Evolutionary conservation across 2,888 invertebrate species (phyloP).

Genomic region (Acleris holmiana): DNA sequence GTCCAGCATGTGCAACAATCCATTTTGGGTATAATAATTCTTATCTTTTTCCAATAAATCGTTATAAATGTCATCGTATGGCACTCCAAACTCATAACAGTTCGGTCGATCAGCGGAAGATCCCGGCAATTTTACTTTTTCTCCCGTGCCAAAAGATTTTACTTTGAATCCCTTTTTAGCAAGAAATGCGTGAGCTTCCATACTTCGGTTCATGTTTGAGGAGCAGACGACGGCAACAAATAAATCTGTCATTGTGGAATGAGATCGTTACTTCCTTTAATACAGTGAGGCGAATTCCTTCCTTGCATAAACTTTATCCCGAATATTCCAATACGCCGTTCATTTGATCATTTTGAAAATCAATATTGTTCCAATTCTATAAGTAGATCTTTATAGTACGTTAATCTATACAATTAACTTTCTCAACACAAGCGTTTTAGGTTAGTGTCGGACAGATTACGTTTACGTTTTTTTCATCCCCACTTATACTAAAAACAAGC

Average conservation of each 20-base stretch:
- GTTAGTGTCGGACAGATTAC: background rate
- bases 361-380: background rate
- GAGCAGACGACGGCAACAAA: constrained; percentile 98
- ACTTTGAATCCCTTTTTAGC: constrained; percentile 99
- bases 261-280: constrained; percentile 1
- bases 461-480: background rate
- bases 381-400: background rate
- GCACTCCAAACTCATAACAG: constrained; percentile 97
- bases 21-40: constrained; percentile 98
- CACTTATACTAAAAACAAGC: too few species aligned
- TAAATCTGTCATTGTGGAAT: constrained; percentile 72
- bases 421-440: background rate
- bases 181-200: constrained; percentile 99
- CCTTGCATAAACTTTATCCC: background rate
- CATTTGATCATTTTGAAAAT: constrained; percentile 1
- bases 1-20: constrained; percentile 98
- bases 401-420: background rate
- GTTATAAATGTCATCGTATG: constrained; percentile 98
- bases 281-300: constrained; percentile 8
- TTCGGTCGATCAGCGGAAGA: constrained; percentile 97
- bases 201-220: constrained; percentile 99
- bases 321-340: background rate
- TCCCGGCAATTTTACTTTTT: constrained; percentile 98
- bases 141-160: constrained; percentile 96
- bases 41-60: constrained; percentile 96